phyloP scores from a whole-genome alignment of 1,140 invertebrate species.

The Brachionus plicatilis region DNA sequence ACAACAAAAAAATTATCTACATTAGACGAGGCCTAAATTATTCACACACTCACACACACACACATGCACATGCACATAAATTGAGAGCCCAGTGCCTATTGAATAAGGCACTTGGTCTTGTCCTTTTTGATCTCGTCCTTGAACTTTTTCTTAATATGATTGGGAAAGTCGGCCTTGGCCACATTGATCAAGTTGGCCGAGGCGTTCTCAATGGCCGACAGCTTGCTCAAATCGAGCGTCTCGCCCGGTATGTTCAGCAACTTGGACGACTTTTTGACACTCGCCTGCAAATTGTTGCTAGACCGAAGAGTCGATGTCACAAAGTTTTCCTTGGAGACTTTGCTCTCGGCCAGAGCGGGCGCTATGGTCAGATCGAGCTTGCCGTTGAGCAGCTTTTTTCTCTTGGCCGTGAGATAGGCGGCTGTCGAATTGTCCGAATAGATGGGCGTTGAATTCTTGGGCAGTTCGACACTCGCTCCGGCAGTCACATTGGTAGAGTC shows the following conservation, averaged over 20 bases:
- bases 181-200: conserved; percentile 18
- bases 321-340: background rate
- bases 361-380: conserved; percentile 25
- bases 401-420: background rate
- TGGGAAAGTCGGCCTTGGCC: background rate
- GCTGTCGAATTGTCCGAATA: background rate
- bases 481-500: background rate
- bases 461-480: background rate
- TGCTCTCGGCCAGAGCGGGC: background rate
- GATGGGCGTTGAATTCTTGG: conserved; percentile 36
- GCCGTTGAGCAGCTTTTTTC: conserved; percentile 3
- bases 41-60: background rate
- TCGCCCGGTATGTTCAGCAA: background rate
- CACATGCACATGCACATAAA: background rate
- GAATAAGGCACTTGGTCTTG: conserved; percentile 25
- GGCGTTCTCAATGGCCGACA: conserved; percentile 31
- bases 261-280: background rate
- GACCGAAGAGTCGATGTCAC: conserved; percentile 16
- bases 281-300: background rate
- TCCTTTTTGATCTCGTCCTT: conserved; percentile 26
- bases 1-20: background rate
- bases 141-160: background rate
- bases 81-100: background rate
- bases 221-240: conserved; percentile 12
- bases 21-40: background rate